These are phyloP conservation scores for Notodonta dromedarius DNA, from an alignment of 2,888 invertebrate genomes.

Conservation along the genomic window DNA sequence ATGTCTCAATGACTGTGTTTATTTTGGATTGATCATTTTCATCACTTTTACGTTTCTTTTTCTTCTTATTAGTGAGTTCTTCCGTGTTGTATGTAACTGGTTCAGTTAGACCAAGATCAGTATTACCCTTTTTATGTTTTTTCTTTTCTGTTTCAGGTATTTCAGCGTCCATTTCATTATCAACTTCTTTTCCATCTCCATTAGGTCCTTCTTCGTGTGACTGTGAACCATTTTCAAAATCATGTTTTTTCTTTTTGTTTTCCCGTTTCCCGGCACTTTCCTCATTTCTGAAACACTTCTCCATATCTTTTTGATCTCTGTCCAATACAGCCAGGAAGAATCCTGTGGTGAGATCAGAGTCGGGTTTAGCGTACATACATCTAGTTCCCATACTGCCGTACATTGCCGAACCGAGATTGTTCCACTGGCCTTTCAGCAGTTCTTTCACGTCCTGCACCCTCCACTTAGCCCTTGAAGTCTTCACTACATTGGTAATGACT, in stretches of 20 bases:
- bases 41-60: constrained; percentile 43
- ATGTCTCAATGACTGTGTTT: constrained; percentile 21
- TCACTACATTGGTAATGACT: constrained; percentile 90
- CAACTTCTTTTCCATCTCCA: constrained; percentile 18
- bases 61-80: constrained; percentile 30
- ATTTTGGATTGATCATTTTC: constrained; percentile 19
- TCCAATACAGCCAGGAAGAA: constrained; percentile 98
- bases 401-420: constrained; percentile 86
- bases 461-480: constrained; percentile 82
- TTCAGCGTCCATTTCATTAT: constrained; percentile 14
- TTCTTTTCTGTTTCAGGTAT: constrained; percentile 40
- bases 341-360: constrained; percentile 93
- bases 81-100: constrained; percentile 4
- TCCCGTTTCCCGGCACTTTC: constrained; percentile 22
- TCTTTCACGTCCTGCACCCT: constrained; percentile 86
- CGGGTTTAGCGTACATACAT: constrained; percentile 91
- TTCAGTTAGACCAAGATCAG: background rate
- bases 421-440: constrained; percentile 86
- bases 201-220: constrained; percentile 26
- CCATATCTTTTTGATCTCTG: constrained; percentile 76
- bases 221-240: constrained; percentile 12
- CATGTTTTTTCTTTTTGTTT: constrained; percentile 9
- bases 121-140: constrained; percentile 28
- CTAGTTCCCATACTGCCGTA: constrained; percentile 87
- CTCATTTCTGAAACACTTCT: constrained; percentile 41